Percentiles rank a stretch among this genome's conserved stretches.
phyloP scores from a whole-genome alignment of 2,113 vertebrate genomes.

The Alexandromys fortis region DNA sequence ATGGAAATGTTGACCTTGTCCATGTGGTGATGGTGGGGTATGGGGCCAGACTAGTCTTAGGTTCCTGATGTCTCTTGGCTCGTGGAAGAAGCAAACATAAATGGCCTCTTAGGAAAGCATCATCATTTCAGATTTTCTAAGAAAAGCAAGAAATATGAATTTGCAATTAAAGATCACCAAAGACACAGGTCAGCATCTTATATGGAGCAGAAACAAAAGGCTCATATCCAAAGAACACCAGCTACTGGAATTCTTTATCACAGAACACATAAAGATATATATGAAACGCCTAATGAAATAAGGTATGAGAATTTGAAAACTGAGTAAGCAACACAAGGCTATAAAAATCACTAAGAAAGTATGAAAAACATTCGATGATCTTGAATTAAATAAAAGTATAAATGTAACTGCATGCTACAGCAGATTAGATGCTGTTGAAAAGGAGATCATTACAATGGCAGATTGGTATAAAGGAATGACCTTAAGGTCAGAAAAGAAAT shows the following conservation, averaged over 20 bases:
- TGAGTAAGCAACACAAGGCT: not conserved
- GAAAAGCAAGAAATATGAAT: not conserved
- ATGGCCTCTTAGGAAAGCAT: not conserved
- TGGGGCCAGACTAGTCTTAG: no score
- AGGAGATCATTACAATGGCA: constrained; percentile 57
- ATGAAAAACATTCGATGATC: not conserved
- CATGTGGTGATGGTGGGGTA: not conserved
- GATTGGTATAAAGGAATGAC: constrained; percentile 37
- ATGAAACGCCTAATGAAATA: constrained; percentile 9
- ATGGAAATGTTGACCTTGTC: not conserved
- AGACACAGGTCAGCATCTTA: not conserved
- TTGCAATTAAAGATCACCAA: not conserved
- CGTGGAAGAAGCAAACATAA: not conserved
- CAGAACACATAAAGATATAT: not conserved
- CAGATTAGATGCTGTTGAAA: constrained; percentile 65
- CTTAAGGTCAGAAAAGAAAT: not conserved
- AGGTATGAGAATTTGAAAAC: not conserved
- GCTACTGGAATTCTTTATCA: not conserved
- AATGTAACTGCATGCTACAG: not conserved
- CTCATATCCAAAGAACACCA: not conserved
- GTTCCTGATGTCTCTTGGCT: not conserved
- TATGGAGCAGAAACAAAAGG: not conserved
- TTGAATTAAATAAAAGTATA: constrained; percentile 36
- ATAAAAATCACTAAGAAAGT: not conserved
- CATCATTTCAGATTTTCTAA: not conserved